Base-by-base conservation (phyloP, 1,140 invertebrate genomes). In the Brachionus rubens region DNA sequence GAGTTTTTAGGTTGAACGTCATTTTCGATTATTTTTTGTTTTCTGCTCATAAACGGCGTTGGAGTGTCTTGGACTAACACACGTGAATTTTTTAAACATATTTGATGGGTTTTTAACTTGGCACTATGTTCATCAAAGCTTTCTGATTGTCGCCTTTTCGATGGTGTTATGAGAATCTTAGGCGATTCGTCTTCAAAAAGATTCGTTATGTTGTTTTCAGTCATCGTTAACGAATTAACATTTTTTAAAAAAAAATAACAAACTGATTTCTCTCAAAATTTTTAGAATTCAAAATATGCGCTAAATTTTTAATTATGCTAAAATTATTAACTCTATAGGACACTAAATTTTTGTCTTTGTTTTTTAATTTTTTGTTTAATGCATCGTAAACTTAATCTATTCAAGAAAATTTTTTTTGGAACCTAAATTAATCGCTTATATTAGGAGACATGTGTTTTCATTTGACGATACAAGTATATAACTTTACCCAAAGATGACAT, bases 251-350 rank as follows among this genome's bases (percentile, higher is more conserved):
- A n/a, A n/a, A n/a, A n/a, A n/a, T n/a, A n/a, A n/a, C n/a, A n/a
- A n/a, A n/a, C n/a, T n/a, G n/a, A n/a, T n/a, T n/a, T n/a, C n/a
- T n/a, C n/a, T n/a, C 30, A 16, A 19, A 9, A 59, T 36, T 59
- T 36, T 59, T 59, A 59, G 33, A 54, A 54, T 54, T 54, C 52
- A 33, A 54, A 54, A 54, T 54, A 54, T 54, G 52, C 52, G 52
- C 52, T 9, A 30, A 54, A 54, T n/a, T n/a, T n/a, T n/a, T n/a
- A n/a, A n/a, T n/a, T n/a, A n/a, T n/a, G n/a, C n/a, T n/a, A n/a
- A n/a, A n/a, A n/a, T n/a, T n/a, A n/a, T n/a, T n/a, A n/a, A n/a
- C n/a, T n/a, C n/a, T n/a, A n/a, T n/a, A n/a, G n/a, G n/a, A n/a
- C n/a, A n/a, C n/a, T n/a, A n/a, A n/a, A n/a, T n/a, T n/a, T n/a